Evolutionary conservation across 2,888 invertebrate species (phyloP).

Genomic region (Cantharis rustica): DNA sequence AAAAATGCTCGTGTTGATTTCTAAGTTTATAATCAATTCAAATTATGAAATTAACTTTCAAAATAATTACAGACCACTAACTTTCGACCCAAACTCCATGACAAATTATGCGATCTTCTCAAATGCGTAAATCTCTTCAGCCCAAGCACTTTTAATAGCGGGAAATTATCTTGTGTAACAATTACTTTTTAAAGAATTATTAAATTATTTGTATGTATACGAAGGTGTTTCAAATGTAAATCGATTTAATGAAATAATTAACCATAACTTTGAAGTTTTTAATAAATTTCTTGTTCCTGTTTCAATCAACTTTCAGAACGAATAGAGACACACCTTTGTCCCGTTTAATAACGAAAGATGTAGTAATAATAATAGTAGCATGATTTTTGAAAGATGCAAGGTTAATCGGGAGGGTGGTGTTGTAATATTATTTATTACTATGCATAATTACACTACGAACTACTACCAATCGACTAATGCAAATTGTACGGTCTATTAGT

Average conservation of each 20-base stretch:
- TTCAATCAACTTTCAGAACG: conserved; percentile 26
- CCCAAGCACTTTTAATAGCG: background rate
- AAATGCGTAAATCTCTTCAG: background rate
- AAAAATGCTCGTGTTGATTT: background rate
- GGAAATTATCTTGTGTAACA: background rate
- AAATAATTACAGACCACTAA: background rate
- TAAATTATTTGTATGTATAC: background rate
- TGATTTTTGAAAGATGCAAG: conserved; percentile 29
- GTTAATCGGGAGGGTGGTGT: conserved; percentile 25
- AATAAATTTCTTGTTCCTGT: conserved; percentile 21
- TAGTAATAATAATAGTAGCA: conserved; percentile 27
- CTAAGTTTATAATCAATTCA: background rate
- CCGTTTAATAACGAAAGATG: conserved; percentile 28
- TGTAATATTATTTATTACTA: conserved; percentile 8
- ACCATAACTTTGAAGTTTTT: background rate
- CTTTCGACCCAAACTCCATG: background rate
- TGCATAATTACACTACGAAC: background rate
- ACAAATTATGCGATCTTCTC: background rate
- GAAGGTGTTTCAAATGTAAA: background rate
- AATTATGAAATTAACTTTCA: conserved; percentile 1
- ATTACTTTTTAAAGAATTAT: background rate
- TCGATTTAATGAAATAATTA: background rate
- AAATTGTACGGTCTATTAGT: conserved; percentile 1
- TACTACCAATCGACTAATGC: background rate
- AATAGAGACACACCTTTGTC: conserved; percentile 25